phyloP scores from a whole-genome alignment of 2,797 vertebrate genomes.

The Ispidina lecontei region DNA sequence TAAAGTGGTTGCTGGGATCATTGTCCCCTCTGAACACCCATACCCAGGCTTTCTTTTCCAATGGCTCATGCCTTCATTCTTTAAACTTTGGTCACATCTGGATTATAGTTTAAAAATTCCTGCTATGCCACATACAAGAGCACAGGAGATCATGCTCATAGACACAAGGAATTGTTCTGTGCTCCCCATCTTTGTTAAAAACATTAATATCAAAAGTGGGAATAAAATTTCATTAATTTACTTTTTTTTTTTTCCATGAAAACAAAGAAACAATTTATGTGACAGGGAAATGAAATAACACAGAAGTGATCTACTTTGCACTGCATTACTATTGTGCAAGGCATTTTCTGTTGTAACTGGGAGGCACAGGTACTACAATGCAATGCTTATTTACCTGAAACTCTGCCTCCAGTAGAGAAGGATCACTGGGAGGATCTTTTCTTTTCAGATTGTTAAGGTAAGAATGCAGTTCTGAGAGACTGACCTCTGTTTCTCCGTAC shows the following conservation, averaged over 20 bases:
- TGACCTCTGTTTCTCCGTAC: constrained; percentile 93
- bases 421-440: constrained; percentile 77
- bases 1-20: background rate
- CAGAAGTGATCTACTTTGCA: background rate
- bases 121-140: background rate
- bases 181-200: background rate
- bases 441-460: constrained; percentile 81
- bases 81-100: background rate
- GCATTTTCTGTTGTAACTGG: background rate
- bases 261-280: background rate
- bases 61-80: background rate
- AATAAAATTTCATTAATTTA: background rate
- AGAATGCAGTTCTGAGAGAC: constrained; percentile 85
- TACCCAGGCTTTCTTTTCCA: background rate
- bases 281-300: background rate
- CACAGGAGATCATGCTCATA: background rate
- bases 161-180: background rate
- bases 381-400: constrained; percentile 83
- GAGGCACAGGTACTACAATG: background rate
- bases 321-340: background rate
- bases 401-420: constrained; percentile 86
- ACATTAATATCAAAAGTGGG: background rate
- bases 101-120: background rate
- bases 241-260: background rate
- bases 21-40: background rate